Evolutionary conservation across 2,113 vertebrate genomes (phyloP).

Genomic region (Natator depressus): DNA sequence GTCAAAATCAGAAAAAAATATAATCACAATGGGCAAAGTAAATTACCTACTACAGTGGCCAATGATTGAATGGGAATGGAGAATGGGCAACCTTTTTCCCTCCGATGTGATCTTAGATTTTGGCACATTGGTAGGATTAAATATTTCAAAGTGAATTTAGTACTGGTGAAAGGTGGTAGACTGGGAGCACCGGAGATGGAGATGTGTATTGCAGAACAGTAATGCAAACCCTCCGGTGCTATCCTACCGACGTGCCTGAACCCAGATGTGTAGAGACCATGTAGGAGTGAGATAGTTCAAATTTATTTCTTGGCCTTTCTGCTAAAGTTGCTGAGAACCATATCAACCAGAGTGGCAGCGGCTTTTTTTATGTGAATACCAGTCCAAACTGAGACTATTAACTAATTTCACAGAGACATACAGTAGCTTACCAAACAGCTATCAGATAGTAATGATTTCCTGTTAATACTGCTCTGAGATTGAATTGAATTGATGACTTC

Average conservation of each 20-base stretch:
- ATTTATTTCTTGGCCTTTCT: background rate
- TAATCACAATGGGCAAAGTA: too few relatives aligned
- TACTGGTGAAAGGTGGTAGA: background rate
- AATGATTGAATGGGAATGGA: background rate
- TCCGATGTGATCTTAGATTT: background rate
- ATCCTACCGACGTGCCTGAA: background rate
- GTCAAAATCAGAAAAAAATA: background rate
- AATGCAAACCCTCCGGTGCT: background rate
- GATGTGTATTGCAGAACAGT: background rate
- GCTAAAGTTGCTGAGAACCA: background rate
- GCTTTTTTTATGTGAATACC: background rate
- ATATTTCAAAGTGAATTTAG: background rate
- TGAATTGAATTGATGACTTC: background rate
- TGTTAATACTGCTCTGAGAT: background rate
- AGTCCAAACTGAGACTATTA: background rate
- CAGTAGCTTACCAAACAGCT: background rate
- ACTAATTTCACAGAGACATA: background rate
- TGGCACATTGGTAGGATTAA: background rate
- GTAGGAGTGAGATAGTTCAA: background rate
- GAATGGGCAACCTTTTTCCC: background rate
- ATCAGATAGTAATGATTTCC: background rate
- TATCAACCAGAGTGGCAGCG: background rate
- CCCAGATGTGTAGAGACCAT: background rate
- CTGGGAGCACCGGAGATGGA: background rate
- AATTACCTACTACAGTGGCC: background rate